Percentiles rank a stretch among this genome's conserved stretches.
Conservation (phyloP, 2,888 invertebrate species). For the Caenorhabditis sp. region DNA sequence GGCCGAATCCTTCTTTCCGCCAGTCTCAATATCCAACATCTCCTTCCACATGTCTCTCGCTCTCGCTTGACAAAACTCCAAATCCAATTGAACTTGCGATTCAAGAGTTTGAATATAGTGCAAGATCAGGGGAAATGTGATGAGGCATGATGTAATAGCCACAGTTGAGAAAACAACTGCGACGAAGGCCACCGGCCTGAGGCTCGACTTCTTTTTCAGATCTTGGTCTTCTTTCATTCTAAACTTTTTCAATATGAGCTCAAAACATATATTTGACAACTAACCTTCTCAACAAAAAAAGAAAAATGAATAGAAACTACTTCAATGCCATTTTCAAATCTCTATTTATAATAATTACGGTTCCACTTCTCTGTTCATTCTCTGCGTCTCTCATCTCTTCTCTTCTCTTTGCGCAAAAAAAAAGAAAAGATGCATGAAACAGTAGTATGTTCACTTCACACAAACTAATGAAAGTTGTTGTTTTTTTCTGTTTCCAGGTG, state of each 20-base stretch:
- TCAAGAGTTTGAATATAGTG: slow-evolving; percentile 70
- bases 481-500: slow-evolving; percentile 36
- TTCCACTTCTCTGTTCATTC: slow-evolving; percentile 38
- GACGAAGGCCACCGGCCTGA: slow-evolving; percentile 66
- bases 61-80: slow-evolving; percentile 70
- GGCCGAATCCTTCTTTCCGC: slow-evolving; percentile 60
- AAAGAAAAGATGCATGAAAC: slow-evolving; percentile 12
- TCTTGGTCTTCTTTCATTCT: slow-evolving; percentile 43
- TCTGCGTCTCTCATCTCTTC: slow-evolving; percentile 24
- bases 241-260: background rate
- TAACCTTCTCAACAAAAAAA: background rate
- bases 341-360: slow-evolving; percentile 30
- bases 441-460: slow-evolving; percentile 40
- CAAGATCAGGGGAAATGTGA: slow-evolving; percentile 69
- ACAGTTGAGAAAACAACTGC: slow-evolving; percentile 69
- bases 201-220: slow-evolving; percentile 47
- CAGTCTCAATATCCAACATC: slow-evolving; percentile 69
- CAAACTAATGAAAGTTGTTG: slow-evolving; percentile 5
- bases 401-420: background rate
- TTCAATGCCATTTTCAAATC: background rate
- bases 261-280: background rate
- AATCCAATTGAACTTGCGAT: slow-evolving; percentile 66
- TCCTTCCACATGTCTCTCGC: slow-evolving; percentile 71
- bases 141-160: slow-evolving; percentile 63
- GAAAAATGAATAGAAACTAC: background rate